Conservation (phyloP, 1,140 invertebrate species). For the Penaeus vannamei region DNA sequence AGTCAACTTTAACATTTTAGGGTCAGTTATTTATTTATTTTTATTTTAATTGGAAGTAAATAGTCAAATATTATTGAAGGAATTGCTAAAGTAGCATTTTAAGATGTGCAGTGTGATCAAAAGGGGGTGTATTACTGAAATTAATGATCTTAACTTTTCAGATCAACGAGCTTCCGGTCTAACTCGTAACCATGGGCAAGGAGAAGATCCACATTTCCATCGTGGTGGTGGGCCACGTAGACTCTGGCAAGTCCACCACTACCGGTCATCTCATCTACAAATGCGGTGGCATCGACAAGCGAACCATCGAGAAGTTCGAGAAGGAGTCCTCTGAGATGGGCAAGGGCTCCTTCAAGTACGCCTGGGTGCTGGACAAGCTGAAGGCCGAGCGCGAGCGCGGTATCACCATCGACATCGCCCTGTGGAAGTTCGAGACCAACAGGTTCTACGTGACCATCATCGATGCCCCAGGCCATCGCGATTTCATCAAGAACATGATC, state of each 20-base stretch:
- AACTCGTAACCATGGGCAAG: slow-evolving; percentile 80
- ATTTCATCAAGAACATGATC: slow-evolving; percentile 99
- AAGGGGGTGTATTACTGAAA: no score
- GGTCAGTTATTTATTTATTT: no score
- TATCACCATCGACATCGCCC: slow-evolving; percentile 99
- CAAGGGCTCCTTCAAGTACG: slow-evolving; percentile 97
- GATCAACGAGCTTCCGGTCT: neutral
- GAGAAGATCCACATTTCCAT: slow-evolving; percentile 99
- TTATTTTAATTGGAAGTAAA: no score
- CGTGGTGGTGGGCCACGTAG: slow-evolving; percentile 97
- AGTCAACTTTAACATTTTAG: no score
- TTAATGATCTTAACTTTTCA: slow-evolving; percentile 36
- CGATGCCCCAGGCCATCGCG: slow-evolving; percentile 98
- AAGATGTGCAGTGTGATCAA: no score
- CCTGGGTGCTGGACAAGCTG: slow-evolving; percentile 98
- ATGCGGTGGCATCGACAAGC: slow-evolving; percentile 96
- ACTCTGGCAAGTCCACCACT: slow-evolving; percentile 96
- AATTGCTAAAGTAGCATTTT: no score
- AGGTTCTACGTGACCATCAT: slow-evolving; percentile 99
- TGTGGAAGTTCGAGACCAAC: slow-evolving; percentile 99
- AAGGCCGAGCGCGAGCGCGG: slow-evolving; percentile 99
- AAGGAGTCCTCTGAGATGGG: slow-evolving; percentile 94
- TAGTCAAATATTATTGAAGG: no score
- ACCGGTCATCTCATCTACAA: slow-evolving; percentile 98
- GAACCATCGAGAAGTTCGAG: slow-evolving; percentile 97